phyloP scores from a whole-genome alignment of 2,888 invertebrate species.

The Drosophila mimetica region DNA sequence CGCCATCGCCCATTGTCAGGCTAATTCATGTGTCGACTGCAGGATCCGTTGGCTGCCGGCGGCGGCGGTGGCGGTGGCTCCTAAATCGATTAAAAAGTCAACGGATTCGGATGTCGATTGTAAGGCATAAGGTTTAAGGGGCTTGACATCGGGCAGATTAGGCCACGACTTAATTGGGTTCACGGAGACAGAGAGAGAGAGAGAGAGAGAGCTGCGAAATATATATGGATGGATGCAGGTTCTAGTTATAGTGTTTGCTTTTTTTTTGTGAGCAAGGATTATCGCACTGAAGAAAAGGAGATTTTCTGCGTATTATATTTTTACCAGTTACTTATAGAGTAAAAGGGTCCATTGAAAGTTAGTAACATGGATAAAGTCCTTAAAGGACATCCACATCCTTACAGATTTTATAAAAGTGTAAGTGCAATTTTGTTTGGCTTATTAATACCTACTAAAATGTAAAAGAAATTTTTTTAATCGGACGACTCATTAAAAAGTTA shows the following conservation, averaged over 20 bases:
- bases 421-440: too few species aligned
- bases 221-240: not conserved
- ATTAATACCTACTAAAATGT: too few species aligned
- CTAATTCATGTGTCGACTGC: slow-evolving; percentile 79
- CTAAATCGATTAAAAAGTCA: slow-evolving; percentile 77
- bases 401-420: too few species aligned
- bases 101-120: slow-evolving; percentile 38
- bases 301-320: too few species aligned
- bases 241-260: not conserved
- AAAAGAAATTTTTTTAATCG: too few species aligned
- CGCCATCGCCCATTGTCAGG: slow-evolving; percentile 63
- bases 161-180: slow-evolving; percentile 19
- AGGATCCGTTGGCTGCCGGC: slow-evolving; percentile 48
- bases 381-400: too few species aligned
- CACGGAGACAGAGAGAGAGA: not conserved
- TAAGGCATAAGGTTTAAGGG: slow-evolving; percentile 11
- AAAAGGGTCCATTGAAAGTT: too few species aligned
- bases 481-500: too few species aligned
- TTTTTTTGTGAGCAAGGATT: not conserved
- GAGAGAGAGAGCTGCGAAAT: not conserved
- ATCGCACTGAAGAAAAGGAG: too few species aligned
- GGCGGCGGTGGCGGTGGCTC: slow-evolving; percentile 38
- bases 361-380: too few species aligned
- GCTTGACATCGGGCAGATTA: slow-evolving; percentile 18
- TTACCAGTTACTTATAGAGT: too few species aligned